Base-by-base conservation (phyloP, 2,797 vertebrate genomes). In the Pseudotriccus pelzelni region DNA sequence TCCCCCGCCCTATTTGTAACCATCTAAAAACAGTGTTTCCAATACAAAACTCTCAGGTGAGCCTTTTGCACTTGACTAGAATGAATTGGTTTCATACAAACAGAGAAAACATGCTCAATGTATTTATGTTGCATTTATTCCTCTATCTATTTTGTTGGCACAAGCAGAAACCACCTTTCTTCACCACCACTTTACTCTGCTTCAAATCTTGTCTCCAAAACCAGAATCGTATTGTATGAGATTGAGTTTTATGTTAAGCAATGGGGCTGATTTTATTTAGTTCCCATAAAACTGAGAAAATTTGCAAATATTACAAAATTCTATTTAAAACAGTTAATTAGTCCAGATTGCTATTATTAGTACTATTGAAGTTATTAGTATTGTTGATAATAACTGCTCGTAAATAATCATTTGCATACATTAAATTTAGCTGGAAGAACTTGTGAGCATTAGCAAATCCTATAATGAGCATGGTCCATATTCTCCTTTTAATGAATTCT, bases 381-480 rank as follows among this genome's bases (percentile, higher is more conserved):
- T 52, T 88, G 70, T 87, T 93, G 94, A 97, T 95, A 94, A 95
- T 93, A 96, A 76, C 74, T 93, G 70, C 58, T 93, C 0, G 0
- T 47, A 93, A 95, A 91, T 96, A 94, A 90, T 56, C 24, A 84
- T 95, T 94, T 94, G 74, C 83, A 84, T 93, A 80, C 32, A 79
- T 93, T 88, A 91, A 87, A 80, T 86, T 94, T 81, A 63, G 70
- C 66, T 93, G 41, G 59, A 91, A 90, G 69, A 91, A 84, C 73
- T 93, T 77, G 70, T 1, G 36, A 94, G 50, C 49, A 80, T 94
- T 88, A 82, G 43, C 74, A 84, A 93, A 94, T 90, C 73, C 67
- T 84, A 25, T 93, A 94, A 95, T 87, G 41, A 94, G 10, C 39
- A 91, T 1, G 4, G 74, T 77, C 37, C 43, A 34, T 89, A 53